Conservation (phyloP, 1,140 invertebrate genomes). For the Trichoplusia ni region DNA sequence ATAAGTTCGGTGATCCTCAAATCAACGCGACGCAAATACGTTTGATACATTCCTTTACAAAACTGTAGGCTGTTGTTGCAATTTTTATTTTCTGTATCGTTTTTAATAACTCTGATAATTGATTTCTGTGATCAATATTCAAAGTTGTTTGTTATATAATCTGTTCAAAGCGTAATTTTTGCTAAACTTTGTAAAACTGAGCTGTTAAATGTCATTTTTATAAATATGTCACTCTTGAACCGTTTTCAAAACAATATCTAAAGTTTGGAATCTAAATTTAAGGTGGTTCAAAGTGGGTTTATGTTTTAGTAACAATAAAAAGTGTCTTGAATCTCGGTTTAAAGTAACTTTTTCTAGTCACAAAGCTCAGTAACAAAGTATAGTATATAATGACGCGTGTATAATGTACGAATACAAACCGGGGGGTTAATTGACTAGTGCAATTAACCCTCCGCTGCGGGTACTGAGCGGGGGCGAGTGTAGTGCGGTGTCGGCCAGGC, state of each 20-base stretch:
- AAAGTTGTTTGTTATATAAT: conserved; percentile 14
- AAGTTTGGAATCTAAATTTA: no score
- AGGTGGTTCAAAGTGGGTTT: no score
- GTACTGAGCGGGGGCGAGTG: conserved; percentile 59
- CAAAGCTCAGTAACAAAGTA: no score
- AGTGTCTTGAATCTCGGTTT: no score
- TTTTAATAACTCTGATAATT: neutral
- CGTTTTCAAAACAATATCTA: no score
- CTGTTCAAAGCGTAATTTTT: no score
- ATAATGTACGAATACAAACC: neutral
- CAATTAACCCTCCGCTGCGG: conserved; percentile 52
- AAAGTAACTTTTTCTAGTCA: no score
- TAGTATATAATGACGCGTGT: no score
- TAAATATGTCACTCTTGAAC: no score
- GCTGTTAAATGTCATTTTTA: no score
- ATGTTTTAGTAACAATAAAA: no score
- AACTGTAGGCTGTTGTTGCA: neutral
- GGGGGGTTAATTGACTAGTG: conserved; percentile 54
- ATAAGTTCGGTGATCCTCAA: neutral
- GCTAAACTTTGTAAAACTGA: no score
- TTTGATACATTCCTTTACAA: conserved; percentile 19
- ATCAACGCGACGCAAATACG: neutral
- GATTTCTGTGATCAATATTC: neutral
- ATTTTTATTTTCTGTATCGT: conserved; percentile 8
- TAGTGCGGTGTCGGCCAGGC: conserved; percentile 49